A percentile compares a stretch with the other conserved stretches of the same genome.
Conservation (phyloP, 1,140 invertebrate species). For the Cyclina sinensis region DNA sequence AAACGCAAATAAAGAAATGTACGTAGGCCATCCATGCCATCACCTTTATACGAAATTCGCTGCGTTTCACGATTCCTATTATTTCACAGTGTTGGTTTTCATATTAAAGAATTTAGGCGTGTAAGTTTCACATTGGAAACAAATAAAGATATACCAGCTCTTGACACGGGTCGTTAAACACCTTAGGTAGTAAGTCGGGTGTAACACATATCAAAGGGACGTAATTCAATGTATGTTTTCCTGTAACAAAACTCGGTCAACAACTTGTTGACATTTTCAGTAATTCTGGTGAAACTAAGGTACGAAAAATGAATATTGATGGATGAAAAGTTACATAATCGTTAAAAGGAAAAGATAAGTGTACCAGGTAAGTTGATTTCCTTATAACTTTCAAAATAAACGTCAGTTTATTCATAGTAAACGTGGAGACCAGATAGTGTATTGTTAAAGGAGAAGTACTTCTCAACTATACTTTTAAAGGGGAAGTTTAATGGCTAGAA, state of each 20-base stretch:
- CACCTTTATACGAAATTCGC: too few species aligned
- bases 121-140: too few species aligned
- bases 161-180: neutral
- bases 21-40: too few species aligned
- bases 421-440: neutral
- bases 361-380: neutral
- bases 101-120: too few species aligned
- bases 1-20: too few species aligned
- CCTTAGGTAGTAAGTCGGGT: neutral
- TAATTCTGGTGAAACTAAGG: neutral
- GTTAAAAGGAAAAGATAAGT: neutral
- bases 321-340: neutral
- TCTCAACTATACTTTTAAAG: neutral
- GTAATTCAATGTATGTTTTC: conserved; percentile 15
- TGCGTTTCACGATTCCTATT: too few species aligned
- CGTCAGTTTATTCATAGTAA: neutral
- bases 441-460: neutral
- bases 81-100: too few species aligned
- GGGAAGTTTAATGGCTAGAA: neutral
- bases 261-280: conserved; percentile 11
- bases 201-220: conserved; percentile 1
- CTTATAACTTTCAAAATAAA: neutral
- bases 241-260: neutral
- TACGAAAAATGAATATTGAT: neutral
- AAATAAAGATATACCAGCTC: too few species aligned